phyloP scores from a whole-genome alignment of 2,888 invertebrate genomes.

The Plemyria rubiginata region DNA sequence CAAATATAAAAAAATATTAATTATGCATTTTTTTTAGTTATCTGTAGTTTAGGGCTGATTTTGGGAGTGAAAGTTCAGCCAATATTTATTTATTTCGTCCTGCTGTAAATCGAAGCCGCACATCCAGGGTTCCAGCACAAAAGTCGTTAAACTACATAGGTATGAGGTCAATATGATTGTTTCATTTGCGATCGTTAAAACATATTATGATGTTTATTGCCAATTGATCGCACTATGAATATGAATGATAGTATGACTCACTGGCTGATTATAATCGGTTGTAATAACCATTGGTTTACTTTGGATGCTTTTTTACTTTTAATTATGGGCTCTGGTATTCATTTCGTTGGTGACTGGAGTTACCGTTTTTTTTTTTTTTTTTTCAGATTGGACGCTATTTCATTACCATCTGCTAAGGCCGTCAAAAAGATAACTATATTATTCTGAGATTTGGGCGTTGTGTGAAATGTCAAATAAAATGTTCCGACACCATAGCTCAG shows the following conservation, averaged over 20 bases:
- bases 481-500: too few species aligned
- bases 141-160: neutral
- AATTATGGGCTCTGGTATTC: neutral
- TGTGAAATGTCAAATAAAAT: too few species aligned
- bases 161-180: constrained; percentile 5
- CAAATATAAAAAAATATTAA: too few species aligned
- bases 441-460: too few species aligned
- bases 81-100: too few species aligned
- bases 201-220: constrained; percentile 3
- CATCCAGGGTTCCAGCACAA: neutral
- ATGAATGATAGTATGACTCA: constrained; percentile 10
- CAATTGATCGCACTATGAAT: constrained; percentile 21
- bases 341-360: neutral
- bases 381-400: too few species aligned
- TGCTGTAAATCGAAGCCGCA: neutral
- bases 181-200: constrained; percentile 19
- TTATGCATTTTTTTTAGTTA: too few species aligned
- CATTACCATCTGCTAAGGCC: too few species aligned
- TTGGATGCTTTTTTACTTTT: neutral
- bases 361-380: too few species aligned
- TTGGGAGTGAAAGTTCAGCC: too few species aligned
- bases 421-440: too few species aligned
- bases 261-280: constrained; percentile 6
- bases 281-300: neutral
- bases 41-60: too few species aligned